Conservation (phyloP, 1,140 invertebrate genomes). For the Sarcophaga bullata region DNA sequence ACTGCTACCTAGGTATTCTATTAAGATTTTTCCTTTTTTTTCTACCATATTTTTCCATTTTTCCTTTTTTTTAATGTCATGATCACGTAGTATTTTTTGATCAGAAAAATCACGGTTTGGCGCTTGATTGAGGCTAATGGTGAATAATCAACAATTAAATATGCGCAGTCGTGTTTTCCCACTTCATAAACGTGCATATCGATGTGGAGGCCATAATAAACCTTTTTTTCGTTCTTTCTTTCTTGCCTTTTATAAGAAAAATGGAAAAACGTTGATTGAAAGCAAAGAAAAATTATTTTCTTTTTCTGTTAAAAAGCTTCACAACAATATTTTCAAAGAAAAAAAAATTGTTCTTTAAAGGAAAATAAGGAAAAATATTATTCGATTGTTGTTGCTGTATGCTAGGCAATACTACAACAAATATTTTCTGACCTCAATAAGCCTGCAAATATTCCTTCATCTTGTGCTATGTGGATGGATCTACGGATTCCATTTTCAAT, state of each 20-base stretch:
- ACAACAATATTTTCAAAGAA: neutral
- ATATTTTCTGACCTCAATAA: neutral
- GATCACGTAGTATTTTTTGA: slow-evolving; percentile 36
- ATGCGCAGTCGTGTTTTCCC: slow-evolving; percentile 42
- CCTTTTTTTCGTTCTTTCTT: slow-evolving; percentile 21
- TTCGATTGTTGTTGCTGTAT: neutral
- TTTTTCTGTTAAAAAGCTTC: neutral
- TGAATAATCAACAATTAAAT: slow-evolving; percentile 42
- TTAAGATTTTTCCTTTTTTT: neutral
- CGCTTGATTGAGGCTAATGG: slow-evolving; percentile 36
- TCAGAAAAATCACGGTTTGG: slow-evolving; percentile 38
- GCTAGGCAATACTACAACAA: neutral
- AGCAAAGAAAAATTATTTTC: neutral
- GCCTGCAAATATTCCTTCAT: neutral
- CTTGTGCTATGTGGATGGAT: neutral
- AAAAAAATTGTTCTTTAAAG: too few relatives aligned
- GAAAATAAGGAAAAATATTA: neutral
- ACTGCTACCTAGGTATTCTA: too few relatives aligned
- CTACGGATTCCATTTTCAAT: neutral
- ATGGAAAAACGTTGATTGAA: neutral
- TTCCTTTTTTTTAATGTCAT: neutral
- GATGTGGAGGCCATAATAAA: neutral
- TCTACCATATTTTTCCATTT: too few relatives aligned
- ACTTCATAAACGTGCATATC: slow-evolving; percentile 40
- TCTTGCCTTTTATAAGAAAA: neutral